Conservation (phyloP, 2,888 invertebrate species). For the Zeuzera pyrina region DNA sequence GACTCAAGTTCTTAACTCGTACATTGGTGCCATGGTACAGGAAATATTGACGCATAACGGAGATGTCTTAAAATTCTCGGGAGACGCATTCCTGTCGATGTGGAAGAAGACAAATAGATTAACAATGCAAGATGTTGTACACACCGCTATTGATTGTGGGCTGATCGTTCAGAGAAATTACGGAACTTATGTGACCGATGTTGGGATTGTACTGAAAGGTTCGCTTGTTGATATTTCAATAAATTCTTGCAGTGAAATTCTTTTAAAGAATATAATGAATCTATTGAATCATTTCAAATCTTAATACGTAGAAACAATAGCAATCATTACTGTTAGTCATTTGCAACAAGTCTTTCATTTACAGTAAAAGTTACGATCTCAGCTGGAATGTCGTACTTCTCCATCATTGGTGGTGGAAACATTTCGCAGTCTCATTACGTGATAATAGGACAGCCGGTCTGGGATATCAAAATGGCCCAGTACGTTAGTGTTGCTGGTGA, state of each 20-base stretch:
- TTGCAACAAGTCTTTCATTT: no score
- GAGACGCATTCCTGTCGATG: constrained; percentile 77
- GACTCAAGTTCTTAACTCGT: constrained; percentile 79
- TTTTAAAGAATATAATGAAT: no score
- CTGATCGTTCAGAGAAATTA: constrained; percentile 78
- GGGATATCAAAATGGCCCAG: constrained; percentile 68
- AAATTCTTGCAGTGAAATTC: no score
- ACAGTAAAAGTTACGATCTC: constrained; percentile 77
- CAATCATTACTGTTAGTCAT: no score
- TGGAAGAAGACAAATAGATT: constrained; percentile 73
- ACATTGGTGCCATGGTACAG: constrained; percentile 81
- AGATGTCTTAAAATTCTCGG: constrained; percentile 79
- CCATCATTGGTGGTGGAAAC: constrained; percentile 66
- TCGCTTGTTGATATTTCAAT: no score
- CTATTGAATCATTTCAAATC: no score
- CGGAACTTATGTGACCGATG: constrained; percentile 74
- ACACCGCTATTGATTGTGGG: constrained; percentile 78
- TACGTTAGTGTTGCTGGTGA: constrained; percentile 71
- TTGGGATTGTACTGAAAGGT: constrained; percentile 75
- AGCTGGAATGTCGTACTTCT: constrained; percentile 72
- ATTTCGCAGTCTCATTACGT: constrained; percentile 68
- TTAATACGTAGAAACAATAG: no score
- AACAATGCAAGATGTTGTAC: constrained; percentile 74
- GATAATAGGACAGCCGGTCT: constrained; percentile 75
- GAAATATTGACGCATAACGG: constrained; percentile 77